Evolutionary conservation across 2,797 vertebrate genomes (phyloP), one percentile per base, ranked within the genome.

Genomic region (Peromyscus melanophrys): DNA sequence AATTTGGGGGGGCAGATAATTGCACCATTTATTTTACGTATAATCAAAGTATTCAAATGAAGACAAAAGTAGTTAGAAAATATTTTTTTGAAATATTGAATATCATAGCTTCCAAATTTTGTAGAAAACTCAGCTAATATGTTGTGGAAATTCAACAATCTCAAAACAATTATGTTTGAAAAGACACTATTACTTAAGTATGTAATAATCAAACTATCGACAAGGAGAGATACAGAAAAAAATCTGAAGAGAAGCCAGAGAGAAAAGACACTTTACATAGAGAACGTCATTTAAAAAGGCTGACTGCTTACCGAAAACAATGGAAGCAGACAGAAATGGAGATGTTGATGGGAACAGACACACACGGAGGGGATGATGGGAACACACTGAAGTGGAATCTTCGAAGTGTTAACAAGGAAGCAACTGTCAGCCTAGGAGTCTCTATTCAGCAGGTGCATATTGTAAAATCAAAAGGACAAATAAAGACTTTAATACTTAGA

Each of bases 51-150:
- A 61, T 86, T 86, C 46, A 85, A 86, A 77, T 55, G 17, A 82
- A 89, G 31, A 57, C n/a, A 93, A n/a, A 95, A 57, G 40, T 46
- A 19, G 10, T 77, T 16, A 61, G 31, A 93, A 92, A 92, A 86
- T 29, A 65, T 19, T 49, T 23, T 67, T 67, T 21, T n/a, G 10
- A 65, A 81, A 61, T 29, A 43, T 19, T 46, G 59, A 65, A 65
- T 84, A 49, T 19, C 4, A 34, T 6, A 65, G 89, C 85, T 85
- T 29, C 27, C 1, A 92, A 89, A 59, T 84, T 90, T 88, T 77
- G 75, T 37, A 73, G 40, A 25, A 95, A 90, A 83, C 3, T 34
- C 29, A 85, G 52, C 19, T 21, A 13, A 3, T 31, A 46, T 21
- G 25, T 31, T 31, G 61, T 73, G 57, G 31, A 92, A 92, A 1